Conservation (phyloP, 2,797 vertebrate species). For the Gallinago nigripennis region DNA sequence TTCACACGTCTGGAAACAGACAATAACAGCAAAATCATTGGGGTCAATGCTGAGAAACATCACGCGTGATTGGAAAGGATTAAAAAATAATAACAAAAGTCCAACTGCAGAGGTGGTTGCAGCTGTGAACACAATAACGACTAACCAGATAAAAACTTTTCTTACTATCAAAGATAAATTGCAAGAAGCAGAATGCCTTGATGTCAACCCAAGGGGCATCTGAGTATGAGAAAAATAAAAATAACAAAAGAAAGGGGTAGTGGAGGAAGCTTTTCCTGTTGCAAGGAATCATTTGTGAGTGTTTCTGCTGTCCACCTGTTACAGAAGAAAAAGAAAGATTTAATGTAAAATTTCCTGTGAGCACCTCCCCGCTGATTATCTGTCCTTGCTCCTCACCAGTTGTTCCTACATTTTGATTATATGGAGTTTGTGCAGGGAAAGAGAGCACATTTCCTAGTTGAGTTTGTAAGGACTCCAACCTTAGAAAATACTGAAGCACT, state of each 20-base stretch:
- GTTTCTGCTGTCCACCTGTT: background rate
- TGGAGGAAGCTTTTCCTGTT: background rate
- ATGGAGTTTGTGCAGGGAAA: background rate
- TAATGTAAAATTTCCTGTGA: background rate
- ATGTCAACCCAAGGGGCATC: slow-evolving; percentile 18
- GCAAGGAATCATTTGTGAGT: background rate
- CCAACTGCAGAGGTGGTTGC: slow-evolving; percentile 2
- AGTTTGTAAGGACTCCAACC: background rate
- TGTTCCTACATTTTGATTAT: background rate
- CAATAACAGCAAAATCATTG: background rate
- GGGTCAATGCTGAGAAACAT: background rate
- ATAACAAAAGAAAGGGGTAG: background rate
- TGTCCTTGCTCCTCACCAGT: background rate
- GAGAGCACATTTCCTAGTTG: background rate
- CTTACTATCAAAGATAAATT: slow-evolving; percentile 12
- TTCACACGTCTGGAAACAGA: background rate
- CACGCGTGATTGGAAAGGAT: background rate
- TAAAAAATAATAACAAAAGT: background rate
- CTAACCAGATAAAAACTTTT: slow-evolving; percentile 22
- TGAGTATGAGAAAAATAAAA: slow-evolving; percentile 36
- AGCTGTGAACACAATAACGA: background rate
- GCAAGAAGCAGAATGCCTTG: slow-evolving; percentile 25
- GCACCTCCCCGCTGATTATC: background rate
- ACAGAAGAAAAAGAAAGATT: background rate
- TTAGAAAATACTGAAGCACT: background rate